Base-by-base conservation (phyloP, 2,888 invertebrate genomes). In the Meandrusa payeni region DNA sequence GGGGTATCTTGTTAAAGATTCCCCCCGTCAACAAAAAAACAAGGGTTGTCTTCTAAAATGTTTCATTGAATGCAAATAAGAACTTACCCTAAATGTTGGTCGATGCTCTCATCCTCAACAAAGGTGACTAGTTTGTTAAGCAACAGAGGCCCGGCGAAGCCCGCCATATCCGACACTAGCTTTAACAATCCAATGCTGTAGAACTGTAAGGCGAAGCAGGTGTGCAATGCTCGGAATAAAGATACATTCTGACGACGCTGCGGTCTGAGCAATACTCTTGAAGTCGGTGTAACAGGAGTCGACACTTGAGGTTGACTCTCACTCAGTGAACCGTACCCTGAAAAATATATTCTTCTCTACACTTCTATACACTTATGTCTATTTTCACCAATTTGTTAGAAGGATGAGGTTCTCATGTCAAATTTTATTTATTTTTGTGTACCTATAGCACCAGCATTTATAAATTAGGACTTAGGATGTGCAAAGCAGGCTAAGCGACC, bases 111-210 rank as follows among this genome's bases (percentile, higher is more conserved):
- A 57, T 93, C 90, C 71, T 96, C 94, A 47, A 96, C 92, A 67
- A 93, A 96, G 12, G 89, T 83, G 1, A 99, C 92, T 15, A 99
- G 85, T 61, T 89, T 91, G 65, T 96, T 96, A 1, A 99, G 88
- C 19, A 99, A 81, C 46, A 99, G 76, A 0, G 99, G 99, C 0
- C 96, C 96, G 10, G 94, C 94, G 81, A 99, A 99, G 1, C 93
- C 94, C 1, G 94, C 89, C 61, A 91, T 90, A 68, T 99, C 98
- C 0, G 95, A 92, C 2, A 94, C 67, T 27, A 99, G 89, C 74
- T 96, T 95, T 5, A 97, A 75, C 41, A 96, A 64, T 19, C 97
- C 97, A 58, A 97, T 91, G 26, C 92, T 90, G 67, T 96, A 96
- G 82, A 96, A 97, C 65, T 95, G 93, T 40, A 91, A 65, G 27